Evolutionary conservation across 2,888 invertebrate species (phyloP).

Genomic region (Epistrophella euchroma): DNA sequence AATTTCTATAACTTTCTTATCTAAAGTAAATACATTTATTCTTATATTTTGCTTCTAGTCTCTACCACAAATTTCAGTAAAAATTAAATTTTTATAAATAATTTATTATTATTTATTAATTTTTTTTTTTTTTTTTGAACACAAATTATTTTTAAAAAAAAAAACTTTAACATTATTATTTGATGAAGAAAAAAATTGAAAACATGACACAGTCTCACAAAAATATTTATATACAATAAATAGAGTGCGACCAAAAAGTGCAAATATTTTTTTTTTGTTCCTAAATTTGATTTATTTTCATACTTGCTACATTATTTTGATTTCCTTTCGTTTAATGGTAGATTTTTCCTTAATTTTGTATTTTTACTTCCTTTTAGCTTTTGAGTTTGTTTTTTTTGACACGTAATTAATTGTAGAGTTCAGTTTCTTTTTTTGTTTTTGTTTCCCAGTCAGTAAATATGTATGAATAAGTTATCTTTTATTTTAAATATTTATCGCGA

Average conservation of each 20-base stretch:
- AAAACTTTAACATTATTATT: conserved; percentile 25
- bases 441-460: conserved; percentile 58
- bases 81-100: conserved; percentile 82
- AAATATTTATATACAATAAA: conserved; percentile 49
- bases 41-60: conserved; percentile 82
- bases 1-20: conserved; percentile 63
- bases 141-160: conserved; percentile 49
- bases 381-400: conserved; percentile 44
- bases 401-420: conserved; percentile 44
- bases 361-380: neutral
- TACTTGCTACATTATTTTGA: neutral
- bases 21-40: conserved; percentile 76
- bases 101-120: conserved; percentile 73
- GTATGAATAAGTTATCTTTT: conserved; percentile 39
- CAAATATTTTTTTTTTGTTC: conserved; percentile 46
- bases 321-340: conserved; percentile 39
- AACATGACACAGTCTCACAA: conserved; percentile 67
- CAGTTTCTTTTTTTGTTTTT: neutral
- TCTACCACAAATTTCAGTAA: conserved; percentile 83
- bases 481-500: neutral
- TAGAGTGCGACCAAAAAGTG: conserved; percentile 74
- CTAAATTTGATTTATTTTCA: conserved; percentile 31
- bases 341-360: conserved; percentile 13
- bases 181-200: conserved; percentile 37
- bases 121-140: conserved; percentile 66